These are phyloP conservation scores for Butorides virescens DNA, from an alignment of 2,113 vertebrate species.

Conservation along the genomic window DNA sequence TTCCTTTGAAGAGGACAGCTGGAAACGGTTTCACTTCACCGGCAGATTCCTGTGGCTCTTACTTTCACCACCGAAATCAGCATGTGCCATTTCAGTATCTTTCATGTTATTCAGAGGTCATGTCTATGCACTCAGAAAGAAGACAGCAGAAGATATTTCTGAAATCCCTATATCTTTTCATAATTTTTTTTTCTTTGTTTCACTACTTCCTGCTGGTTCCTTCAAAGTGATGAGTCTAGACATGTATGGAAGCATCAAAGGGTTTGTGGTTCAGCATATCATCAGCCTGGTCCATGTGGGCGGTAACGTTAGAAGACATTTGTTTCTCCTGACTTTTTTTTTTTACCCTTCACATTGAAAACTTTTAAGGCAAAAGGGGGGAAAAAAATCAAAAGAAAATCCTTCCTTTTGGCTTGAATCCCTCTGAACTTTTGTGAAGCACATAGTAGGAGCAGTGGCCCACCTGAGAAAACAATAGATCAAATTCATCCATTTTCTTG, in stretches of 20 bases:
- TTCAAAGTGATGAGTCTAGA: neutral
- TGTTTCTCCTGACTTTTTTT: neutral
- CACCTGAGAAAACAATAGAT: conserved; percentile 24
- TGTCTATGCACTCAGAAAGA: neutral
- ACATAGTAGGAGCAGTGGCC: neutral
- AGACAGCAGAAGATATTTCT: neutral
- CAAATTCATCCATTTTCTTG: conserved; percentile 46
- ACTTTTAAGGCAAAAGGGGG: neutral
- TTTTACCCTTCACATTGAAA: neutral
- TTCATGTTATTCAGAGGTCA: neutral
- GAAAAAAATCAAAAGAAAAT: neutral
- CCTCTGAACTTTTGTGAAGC: neutral
- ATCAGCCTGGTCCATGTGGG: neutral
- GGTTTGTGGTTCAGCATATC: neutral
- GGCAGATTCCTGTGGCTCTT: neutral
- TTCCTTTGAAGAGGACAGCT: neutral
- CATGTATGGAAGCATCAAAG: neutral
- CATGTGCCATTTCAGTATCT: neutral
- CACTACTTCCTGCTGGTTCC: neutral
- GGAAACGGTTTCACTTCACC: neutral
- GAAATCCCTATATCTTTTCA: neutral
- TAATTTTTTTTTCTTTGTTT: neutral
- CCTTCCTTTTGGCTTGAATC: neutral
- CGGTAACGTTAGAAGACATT: neutral
- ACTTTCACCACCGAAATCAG: neutral